Evolutionary conservation across 2,888 invertebrate species (phyloP).

Genomic region (Hedya salicella): DNA sequence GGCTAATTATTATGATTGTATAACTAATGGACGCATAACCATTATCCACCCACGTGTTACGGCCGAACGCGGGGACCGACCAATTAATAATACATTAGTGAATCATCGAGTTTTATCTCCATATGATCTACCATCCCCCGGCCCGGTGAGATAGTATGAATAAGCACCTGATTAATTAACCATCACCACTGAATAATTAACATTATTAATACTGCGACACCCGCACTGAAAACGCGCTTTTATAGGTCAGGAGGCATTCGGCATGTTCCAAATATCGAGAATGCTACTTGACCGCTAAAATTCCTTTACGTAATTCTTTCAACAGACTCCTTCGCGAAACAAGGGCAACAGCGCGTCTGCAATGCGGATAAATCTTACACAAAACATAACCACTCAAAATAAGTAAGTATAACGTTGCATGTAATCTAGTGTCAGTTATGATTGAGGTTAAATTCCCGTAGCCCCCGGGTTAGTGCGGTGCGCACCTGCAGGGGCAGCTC

Average conservation of each 20-base stretch:
- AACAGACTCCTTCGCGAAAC: conserved; percentile 26
- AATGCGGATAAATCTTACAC: conserved; percentile 37
- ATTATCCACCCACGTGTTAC: conserved; percentile 24
- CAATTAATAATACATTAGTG: conserved; percentile 43
- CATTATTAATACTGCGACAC: neutral
- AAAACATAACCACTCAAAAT: conserved; percentile 6
- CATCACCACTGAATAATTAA: neutral
- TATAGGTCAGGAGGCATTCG: neutral
- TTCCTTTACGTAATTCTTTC: conserved; percentile 34
- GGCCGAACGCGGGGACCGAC: conserved; percentile 17
- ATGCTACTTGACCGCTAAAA: conserved; percentile 28
- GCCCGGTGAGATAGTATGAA: neutral
- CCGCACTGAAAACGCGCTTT: conserved; percentile 14
- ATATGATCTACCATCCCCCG: conserved; percentile 2
- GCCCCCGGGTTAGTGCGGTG: conserved; percentile 46
- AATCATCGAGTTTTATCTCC: conserved; percentile 1
- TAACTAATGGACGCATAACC: conserved; percentile 24
- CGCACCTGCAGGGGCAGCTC: conserved; percentile 74
- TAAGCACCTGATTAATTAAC: conserved; percentile 8
- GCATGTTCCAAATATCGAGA: conserved; percentile 22
- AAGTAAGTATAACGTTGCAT: conserved; percentile 1
- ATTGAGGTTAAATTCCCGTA: neutral
- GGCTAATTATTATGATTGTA: conserved; percentile 22
- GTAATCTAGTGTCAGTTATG: conserved; percentile 16
- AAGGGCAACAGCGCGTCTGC: conserved; percentile 27